These are phyloP conservation scores for Papilio xuthus DNA, from an alignment of 1,140 invertebrate species.

Conservation along the genomic window DNA sequence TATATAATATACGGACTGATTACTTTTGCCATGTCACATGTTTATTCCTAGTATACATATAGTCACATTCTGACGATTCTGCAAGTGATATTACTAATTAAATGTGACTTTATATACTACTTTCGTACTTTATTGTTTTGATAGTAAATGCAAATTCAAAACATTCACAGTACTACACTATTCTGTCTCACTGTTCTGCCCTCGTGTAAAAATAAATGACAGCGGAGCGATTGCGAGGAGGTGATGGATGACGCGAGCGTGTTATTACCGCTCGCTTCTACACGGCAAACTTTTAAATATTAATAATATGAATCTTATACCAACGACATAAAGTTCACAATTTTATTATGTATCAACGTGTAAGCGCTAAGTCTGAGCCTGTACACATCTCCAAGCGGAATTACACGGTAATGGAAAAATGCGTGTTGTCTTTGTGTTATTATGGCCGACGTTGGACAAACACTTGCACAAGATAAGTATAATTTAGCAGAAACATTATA, in stretches of 20 bases:
- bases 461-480: not conserved
- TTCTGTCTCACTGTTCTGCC: not conserved
- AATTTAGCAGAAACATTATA: not conserved
- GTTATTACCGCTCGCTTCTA: slow-evolving; percentile 66
- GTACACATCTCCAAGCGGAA: slow-evolving; percentile 49
- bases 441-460: slow-evolving; percentile 3
- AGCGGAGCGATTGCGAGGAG: slow-evolving; percentile 76
- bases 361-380: not conserved
- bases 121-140: not conserved
- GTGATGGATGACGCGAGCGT: slow-evolving; percentile 74
- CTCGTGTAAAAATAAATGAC: slow-evolving; percentile 43
- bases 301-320: slow-evolving; percentile 6
- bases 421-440: slow-evolving; percentile 34
- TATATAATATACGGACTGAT: no score
- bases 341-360: slow-evolving; percentile 17
- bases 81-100: no score
- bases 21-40: no score
- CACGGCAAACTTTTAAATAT: not conserved
- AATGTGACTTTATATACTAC: no score
- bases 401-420: slow-evolving; percentile 64
- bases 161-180: not conserved
- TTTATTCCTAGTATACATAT: no score
- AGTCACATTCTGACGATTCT: no score
- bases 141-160: not conserved
- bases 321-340: slow-evolving; percentile 7